A percentile compares a stretch with the other conserved stretches of the same genome.
Evolutionary conservation across 92 coral and sea anemone genomes (phyloP).

Genomic region (Palythoa grandiflora): DNA sequence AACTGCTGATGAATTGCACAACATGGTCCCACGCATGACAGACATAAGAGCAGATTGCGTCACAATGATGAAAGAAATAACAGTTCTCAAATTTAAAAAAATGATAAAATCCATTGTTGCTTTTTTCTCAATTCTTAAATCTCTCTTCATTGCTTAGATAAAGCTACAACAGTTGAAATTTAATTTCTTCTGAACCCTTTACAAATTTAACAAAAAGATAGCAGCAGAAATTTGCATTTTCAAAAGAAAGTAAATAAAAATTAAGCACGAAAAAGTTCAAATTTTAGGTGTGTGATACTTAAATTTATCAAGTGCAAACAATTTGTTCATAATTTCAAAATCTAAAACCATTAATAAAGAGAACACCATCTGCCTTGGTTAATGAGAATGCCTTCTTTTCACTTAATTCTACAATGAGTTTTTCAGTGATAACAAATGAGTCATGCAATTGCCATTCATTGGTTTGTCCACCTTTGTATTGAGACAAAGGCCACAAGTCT

Average conservation of each 20-base stretch:
- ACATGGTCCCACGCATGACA: not conserved
- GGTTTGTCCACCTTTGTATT: not conserved
- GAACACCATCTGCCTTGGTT: slow-evolving; percentile 29
- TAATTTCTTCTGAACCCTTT: not conserved
- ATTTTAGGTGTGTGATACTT: not conserved
- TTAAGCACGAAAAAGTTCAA: not conserved
- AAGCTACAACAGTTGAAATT: not conserved
- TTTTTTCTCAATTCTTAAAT: not conserved
- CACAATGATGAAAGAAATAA: not conserved
- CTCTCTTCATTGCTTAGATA: not conserved
- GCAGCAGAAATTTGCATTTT: slow-evolving; percentile 9
- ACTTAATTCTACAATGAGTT: not conserved
- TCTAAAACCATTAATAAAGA: not conserved
- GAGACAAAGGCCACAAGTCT: slow-evolving; percentile 2
- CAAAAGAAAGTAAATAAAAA: not conserved
- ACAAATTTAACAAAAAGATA: slow-evolving; percentile 5
- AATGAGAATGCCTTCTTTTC: not conserved
- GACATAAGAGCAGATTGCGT: not conserved
- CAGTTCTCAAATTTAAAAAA: not conserved
- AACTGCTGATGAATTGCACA: not conserved
- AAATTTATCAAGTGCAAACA: not conserved
- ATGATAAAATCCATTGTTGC: not conserved
- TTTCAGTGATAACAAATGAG: slow-evolving; percentile 14
- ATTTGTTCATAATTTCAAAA: not conserved
- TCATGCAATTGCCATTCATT: not conserved